phyloP scores from a whole-genome alignment of 2,797 vertebrate genomes.

The Cephalopachus bancanus region DNA sequence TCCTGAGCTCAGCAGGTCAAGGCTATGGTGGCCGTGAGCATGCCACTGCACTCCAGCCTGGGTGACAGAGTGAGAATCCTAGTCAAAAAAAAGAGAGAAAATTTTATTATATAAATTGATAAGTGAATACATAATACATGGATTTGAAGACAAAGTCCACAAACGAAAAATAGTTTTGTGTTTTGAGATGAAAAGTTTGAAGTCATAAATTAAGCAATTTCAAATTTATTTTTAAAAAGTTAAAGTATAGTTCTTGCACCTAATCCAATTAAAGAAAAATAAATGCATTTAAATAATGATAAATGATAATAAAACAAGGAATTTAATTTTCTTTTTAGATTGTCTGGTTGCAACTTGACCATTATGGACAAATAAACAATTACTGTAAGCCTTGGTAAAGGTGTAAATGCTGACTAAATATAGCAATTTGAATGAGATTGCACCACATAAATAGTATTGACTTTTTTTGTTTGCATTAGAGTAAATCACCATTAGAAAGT shows the following conservation, averaged over 20 bases:
- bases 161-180: neutral
- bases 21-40: too few relatives aligned
- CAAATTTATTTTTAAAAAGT: conserved; percentile 68
- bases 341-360: conserved; percentile 72
- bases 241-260: conserved; percentile 72
- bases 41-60: too few relatives aligned
- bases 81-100: too few relatives aligned
- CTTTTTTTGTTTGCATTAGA: conserved; percentile 72
- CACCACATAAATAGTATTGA: conserved; percentile 59
- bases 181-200: neutral
- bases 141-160: neutral
- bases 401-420: conserved; percentile 57
- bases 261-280: conserved; percentile 85
- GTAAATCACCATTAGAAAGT: conserved; percentile 77
- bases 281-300: conserved; percentile 72
- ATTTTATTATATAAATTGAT: neutral
- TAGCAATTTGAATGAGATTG: conserved; percentile 68
- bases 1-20: too few relatives aligned
- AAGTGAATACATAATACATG: neutral
- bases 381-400: conserved; percentile 45
- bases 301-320: conserved; percentile 60
- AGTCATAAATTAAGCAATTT: neutral
- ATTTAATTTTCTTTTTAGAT: conserved; percentile 79
- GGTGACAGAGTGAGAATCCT: too few relatives aligned
- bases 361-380: conserved; percentile 71